Evolutionary conservation across 2,888 invertebrate species (phyloP), one percentile per base, ranked within the genome.

Genomic region (Ophion ventricosus): DNA sequence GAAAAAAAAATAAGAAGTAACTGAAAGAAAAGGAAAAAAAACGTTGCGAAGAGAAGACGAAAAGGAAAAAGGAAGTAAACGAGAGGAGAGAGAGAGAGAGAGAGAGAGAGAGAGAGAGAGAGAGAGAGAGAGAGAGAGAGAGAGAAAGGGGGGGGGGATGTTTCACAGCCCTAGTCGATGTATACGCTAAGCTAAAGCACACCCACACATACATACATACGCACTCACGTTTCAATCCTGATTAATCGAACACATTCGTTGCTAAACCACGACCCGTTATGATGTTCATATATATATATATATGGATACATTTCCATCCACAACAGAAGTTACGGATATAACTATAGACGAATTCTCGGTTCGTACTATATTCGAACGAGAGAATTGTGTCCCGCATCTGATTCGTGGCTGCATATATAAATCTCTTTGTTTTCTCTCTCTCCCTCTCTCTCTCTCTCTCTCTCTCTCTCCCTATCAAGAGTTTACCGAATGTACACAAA

Each of bases 181-280:
- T 43, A 14, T 14, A 14, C 43, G 43, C 11, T 43, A 14, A 1
- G 11, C 43, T 14, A 3, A 43, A 14, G 11, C 2, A 14, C 3
- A 43, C 43, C 20, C 56, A 14, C 70, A 26, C n/a, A 49, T 43
- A 57, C n/a, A 49, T 43, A 57, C 56, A 25, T 14, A 40, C 20
- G 20, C 26, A 69, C 49, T 17, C 56, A 20, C 43, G 57, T 73
- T 72, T 72, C 73, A 72, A 77, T 77, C 59, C 57, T 72, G 72
- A 73, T 77, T 82, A 81, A 73, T 82, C 72, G 77, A 64, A 66
- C 70, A 69, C 69, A 66, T 61, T 70, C 61, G 29, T 70, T 49
- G 76, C 76, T 40, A 67, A 76, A 76, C 76, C 76, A 57, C 66
- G 56, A 14, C 35, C 23, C 64, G 66, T 76, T 76, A 57, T 64